Evolutionary conservation across 2,888 invertebrate genomes (phyloP).

Genomic region (Ecdyonurus torrentis): DNA sequence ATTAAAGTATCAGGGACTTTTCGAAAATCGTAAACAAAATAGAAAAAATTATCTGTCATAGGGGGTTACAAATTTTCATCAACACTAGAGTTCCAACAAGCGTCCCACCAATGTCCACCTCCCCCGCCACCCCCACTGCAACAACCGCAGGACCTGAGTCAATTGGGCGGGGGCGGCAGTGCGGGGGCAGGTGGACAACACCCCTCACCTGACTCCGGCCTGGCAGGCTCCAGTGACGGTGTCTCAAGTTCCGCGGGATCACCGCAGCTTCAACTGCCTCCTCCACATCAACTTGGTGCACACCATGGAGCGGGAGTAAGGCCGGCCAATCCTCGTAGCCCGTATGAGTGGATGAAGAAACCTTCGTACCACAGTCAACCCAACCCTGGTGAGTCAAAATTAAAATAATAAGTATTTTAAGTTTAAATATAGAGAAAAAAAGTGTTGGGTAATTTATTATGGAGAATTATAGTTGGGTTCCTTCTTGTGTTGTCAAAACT

Average conservation of each 20-base stretch:
- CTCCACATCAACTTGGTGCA: slow-evolving; percentile 31
- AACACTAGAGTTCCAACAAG: background rate
- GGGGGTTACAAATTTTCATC: slow-evolving; percentile 7
- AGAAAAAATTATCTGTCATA: slow-evolving; percentile 1
- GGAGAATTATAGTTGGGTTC: no score
- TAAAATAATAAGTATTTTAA: background rate
- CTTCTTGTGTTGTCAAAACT: no score
- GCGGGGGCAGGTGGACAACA: slow-evolving; percentile 16
- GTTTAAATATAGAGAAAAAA: background rate
- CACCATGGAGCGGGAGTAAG: slow-evolving; percentile 23
- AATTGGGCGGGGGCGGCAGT: slow-evolving; percentile 15
- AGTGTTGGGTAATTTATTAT: no score
- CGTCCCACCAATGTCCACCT: slow-evolving; percentile 9
- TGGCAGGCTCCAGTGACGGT: slow-evolving; percentile 36
- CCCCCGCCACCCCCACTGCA: slow-evolving; percentile 40
- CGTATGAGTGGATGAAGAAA: slow-evolving; percentile 88
- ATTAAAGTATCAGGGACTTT: no score
- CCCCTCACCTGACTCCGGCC: slow-evolving; percentile 22
- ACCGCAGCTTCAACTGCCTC: slow-evolving; percentile 31
- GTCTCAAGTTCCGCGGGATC: slow-evolving; percentile 28
- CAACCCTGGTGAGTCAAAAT: slow-evolving; percentile 50
- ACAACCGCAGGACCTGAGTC: slow-evolving; percentile 18
- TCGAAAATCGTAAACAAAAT: no score
- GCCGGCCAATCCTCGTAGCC: slow-evolving; percentile 58
- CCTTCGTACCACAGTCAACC: slow-evolving; percentile 70